Evolutionary conservation across 1,140 invertebrate genomes (phyloP).

Genomic region (Helicoverpa zea): DNA sequence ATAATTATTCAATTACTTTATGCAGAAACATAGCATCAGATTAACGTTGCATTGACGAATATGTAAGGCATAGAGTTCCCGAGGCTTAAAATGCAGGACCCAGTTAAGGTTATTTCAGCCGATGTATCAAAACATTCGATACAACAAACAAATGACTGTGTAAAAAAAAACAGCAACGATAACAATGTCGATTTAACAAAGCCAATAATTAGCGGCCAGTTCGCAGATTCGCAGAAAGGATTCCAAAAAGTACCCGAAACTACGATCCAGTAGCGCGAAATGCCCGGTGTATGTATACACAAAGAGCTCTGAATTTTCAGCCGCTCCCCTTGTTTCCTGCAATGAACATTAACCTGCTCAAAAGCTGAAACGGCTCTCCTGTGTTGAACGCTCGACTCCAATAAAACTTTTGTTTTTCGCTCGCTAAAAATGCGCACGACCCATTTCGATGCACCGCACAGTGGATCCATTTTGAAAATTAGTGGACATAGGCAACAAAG

Average conservation of each 20-base stretch:
- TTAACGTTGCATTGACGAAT: too few species aligned
- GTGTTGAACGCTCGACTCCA: conserved; percentile 41
- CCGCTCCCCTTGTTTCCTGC: conserved; percentile 55
- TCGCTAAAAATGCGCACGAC: conserved; percentile 56
- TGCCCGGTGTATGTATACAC: conserved; percentile 38
- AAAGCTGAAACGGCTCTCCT: conserved; percentile 59
- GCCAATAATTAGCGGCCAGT: conserved; percentile 24
- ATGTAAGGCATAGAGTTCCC: too few species aligned
- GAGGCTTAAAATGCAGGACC: too few species aligned
- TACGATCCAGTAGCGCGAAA: background rate
- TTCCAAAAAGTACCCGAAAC: background rate
- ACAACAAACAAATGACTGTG: background rate
- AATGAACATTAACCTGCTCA: conserved; percentile 64
- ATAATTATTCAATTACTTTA: too few species aligned
- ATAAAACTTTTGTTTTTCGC: conserved; percentile 63
- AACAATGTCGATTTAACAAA: conserved; percentile 13
- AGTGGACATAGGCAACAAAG: too few species aligned
- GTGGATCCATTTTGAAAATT: too few species aligned
- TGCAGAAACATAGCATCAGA: too few species aligned
- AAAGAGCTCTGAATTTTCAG: conserved; percentile 53
- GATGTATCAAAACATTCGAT: background rate
- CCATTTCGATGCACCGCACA: conserved; percentile 48
- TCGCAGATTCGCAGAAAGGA: conserved; percentile 6
- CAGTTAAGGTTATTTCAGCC: too few species aligned
- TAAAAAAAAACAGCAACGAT: background rate